A percentile compares a stretch with the other conserved stretches of the same genome.
These are phyloP conservation scores for Ahaetulla prasina DNA, from an alignment of 2,113 vertebrate species.

Conservation along the genomic window DNA sequence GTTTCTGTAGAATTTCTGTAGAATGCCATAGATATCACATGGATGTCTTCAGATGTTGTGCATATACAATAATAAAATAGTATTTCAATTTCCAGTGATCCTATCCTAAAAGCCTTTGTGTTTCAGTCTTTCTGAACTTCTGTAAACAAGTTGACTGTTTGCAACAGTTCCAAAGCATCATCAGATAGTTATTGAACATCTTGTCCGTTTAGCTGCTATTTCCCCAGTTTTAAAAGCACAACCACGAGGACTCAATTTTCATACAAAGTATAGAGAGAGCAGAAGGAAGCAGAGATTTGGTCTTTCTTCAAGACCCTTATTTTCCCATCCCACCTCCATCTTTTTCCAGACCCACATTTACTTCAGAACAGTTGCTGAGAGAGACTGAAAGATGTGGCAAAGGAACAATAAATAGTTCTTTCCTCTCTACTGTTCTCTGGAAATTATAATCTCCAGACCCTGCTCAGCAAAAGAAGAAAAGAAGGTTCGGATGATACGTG, in stretches of 20 bases:
- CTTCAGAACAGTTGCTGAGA: not conserved
- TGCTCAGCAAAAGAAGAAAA: not conserved
- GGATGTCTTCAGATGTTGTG: slow-evolving; percentile 22
- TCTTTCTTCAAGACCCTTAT: not conserved
- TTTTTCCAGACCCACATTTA: not conserved
- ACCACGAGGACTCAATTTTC: no score
- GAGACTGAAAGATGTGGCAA: not conserved
- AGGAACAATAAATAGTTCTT: not conserved
- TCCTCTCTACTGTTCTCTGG: not conserved
- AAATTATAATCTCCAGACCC: not conserved
- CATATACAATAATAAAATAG: slow-evolving; percentile 27
- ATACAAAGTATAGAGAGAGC: not conserved
- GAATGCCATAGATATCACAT: slow-evolving; percentile 21
- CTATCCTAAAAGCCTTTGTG: not conserved
- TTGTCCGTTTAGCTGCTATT: not conserved
- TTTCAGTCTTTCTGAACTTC: not conserved
- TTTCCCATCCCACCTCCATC: not conserved
- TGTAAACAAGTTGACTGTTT: not conserved
- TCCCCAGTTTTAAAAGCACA: not conserved
- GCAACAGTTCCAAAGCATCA: not conserved
- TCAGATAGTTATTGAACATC: not conserved
- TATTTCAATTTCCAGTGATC: slow-evolving; percentile 24
- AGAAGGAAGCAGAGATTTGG: not conserved
- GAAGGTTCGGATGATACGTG: not conserved
- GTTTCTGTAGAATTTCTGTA: slow-evolving; percentile 40